phyloP scores from a whole-genome alignment of 2,113 vertebrate species.

The Zosterops pallidus region DNA sequence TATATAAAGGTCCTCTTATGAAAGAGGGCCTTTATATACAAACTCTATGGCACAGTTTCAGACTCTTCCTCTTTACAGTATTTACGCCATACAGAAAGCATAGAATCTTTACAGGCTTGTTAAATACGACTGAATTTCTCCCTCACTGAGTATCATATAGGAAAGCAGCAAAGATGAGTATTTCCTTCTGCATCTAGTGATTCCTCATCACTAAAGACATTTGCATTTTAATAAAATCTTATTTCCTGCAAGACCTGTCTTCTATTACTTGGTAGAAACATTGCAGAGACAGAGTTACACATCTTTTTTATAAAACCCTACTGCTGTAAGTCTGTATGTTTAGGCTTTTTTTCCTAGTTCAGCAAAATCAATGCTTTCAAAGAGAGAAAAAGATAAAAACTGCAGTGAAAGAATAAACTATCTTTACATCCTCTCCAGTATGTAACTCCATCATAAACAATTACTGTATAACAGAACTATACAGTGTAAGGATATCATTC shows the following conservation, averaged over 20 bases:
- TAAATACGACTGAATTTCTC: background rate
- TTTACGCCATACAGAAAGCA: background rate
- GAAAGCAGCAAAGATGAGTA: background rate
- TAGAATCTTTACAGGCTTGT: rapidly evolving
- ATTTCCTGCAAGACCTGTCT: background rate
- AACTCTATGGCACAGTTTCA: background rate
- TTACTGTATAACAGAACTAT: rapidly evolving
- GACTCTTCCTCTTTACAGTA: background rate
- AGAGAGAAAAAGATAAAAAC: background rate
- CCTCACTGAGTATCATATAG: background rate
- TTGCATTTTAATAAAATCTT: background rate
- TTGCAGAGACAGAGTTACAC: background rate
- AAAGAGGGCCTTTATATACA: background rate
- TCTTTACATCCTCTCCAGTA: background rate
- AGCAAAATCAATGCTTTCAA: background rate
- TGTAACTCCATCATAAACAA: rapidly evolving
- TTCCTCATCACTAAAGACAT: background rate
- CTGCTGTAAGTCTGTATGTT: rapidly evolving
- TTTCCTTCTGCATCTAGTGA: background rate
- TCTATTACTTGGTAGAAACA: background rate
- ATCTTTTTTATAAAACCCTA: background rate
- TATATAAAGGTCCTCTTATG: background rate
- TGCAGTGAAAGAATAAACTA: background rate
- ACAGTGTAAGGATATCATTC: background rate
- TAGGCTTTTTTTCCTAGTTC: background rate